Conservation (phyloP, 1,140 invertebrate genomes). For the Euura saliciscinereae region DNA sequence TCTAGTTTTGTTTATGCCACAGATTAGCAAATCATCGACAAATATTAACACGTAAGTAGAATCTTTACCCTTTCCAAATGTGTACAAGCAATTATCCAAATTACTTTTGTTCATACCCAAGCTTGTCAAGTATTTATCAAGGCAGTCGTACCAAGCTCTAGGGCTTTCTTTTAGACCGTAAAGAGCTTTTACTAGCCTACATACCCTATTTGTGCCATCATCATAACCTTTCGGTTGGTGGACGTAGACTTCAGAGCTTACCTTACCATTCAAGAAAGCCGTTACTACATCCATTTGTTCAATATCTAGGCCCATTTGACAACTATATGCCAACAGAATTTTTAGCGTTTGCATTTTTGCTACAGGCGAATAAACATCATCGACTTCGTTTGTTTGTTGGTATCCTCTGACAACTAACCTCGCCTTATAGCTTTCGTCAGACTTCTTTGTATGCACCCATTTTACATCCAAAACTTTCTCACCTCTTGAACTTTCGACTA, state of each 20-base stretch:
- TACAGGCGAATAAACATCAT: slow-evolving; percentile 29
- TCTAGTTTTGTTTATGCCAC: slow-evolving; percentile 25
- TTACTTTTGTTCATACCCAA: slow-evolving; percentile 26
- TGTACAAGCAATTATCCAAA: slow-evolving; percentile 36
- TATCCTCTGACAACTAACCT: slow-evolving; percentile 28
- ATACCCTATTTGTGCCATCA: slow-evolving; percentile 27
- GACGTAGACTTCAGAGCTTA: slow-evolving; percentile 48
- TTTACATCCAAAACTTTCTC: slow-evolving; percentile 25
- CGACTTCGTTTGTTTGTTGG: slow-evolving; percentile 22
- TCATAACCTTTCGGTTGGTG: slow-evolving; percentile 42
- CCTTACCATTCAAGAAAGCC: slow-evolving; percentile 47
- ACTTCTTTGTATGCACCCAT: slow-evolving; percentile 31
- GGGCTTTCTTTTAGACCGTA: slow-evolving; percentile 40
- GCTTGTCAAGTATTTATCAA: slow-evolving; percentile 33
- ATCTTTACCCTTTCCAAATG: slow-evolving; percentile 18
- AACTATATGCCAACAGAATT: slow-evolving; percentile 20
- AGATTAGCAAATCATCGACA: slow-evolving; percentile 45
- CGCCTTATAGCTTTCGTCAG: slow-evolving; percentile 24
- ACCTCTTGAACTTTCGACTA: slow-evolving; percentile 20
- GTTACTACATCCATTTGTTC: slow-evolving; percentile 46
- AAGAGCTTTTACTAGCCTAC: slow-evolving; percentile 34
- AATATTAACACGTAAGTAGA: slow-evolving; percentile 30
- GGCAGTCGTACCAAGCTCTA: slow-evolving; percentile 33
- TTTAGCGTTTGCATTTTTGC: slow-evolving; percentile 22
- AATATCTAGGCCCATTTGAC: slow-evolving; percentile 20